Conservation (phyloP, 2,797 vertebrate species). For the Malurus splendens region DNA sequence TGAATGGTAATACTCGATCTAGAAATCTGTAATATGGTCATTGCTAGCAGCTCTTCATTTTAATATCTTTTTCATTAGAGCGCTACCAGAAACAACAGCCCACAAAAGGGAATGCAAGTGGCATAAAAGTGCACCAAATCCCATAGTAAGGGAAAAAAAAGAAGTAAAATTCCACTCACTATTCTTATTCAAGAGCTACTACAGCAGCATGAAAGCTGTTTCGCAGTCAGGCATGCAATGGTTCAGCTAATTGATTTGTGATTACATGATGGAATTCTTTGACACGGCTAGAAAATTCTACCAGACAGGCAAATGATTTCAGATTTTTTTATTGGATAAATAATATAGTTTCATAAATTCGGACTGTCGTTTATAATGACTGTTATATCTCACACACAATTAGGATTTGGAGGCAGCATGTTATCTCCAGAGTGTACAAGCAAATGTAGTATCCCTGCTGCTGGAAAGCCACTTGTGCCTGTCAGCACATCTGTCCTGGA, state of each 20-base stretch:
- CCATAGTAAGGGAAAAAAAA: not conserved
- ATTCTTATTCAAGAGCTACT: not conserved
- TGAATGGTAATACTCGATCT: not conserved
- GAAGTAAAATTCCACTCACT: not conserved
- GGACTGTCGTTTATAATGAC: not conserved
- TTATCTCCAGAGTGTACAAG: not conserved
- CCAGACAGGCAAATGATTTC: not conserved
- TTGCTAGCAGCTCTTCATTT: not conserved
- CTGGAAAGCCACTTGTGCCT: not conserved
- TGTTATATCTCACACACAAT: not conserved
- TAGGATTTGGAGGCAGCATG: not conserved
- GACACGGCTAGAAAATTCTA: not conserved
- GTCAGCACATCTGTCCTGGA: not conserved
- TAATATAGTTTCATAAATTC: not conserved
- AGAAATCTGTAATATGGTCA: not conserved
- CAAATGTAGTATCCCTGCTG: not conserved
- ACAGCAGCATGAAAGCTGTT: not conserved
- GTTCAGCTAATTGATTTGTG: not conserved
- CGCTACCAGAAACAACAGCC: not conserved
- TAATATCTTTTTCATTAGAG: not conserved
- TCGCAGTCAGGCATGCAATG: not conserved
- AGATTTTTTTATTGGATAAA: not conserved
- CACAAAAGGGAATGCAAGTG: not conserved
- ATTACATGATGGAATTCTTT: not conserved
- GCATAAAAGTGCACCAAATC: not conserved